Base-by-base conservation (phyloP, 2,888 invertebrate species). In the Cephus nigrinus region DNA sequence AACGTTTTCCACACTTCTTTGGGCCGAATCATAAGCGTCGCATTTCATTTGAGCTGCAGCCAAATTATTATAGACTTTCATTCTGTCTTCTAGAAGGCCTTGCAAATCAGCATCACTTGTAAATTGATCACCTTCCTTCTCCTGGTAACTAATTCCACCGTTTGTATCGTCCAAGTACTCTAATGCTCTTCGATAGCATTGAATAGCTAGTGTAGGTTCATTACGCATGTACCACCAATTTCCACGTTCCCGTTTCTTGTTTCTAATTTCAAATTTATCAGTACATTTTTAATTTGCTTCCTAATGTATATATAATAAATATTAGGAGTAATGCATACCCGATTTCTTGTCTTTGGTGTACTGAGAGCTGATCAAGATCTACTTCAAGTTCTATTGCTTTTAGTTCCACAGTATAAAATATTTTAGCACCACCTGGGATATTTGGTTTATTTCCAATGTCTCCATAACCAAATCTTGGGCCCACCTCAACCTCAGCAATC, bases 21-120 rank as follows among this genome's bases (percentile, higher is more conserved):
- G 92, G 11, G 98, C 98, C 12, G 96, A 95, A 84, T 97, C 97
- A 89, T 94, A 97, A 12, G 97, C 96, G 77, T 96, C 95, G 69
- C 96, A 95, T 93, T 97, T 98, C 83, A 98, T 93, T 92, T 98
- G 98, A 23, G 98, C 97, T 81, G 97, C 97, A 23, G 98, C 98
- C 93, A 98, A 94, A 90, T 98, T 98, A 90, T 98, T 98, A 87
- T 96, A 96, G 1, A 97, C 96, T 86, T 96, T 95, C 76, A 98
- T 92, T 82, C 97, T 93, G 88, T 97, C 96, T 76, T 97, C 97
- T 40, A 97, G 89, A 75, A 98, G 88, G 68, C 93, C 91, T 86
- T 95, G 94, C 73, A 96, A 89, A 78, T 94, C 94, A 33, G 93
- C 92, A 85, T 95, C 94, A 4, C 93, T 92, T 34, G 92, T 91